Evolutionary conservation across 2,888 invertebrate genomes (phyloP).

Genomic region (Clusia tigrina): DNA sequence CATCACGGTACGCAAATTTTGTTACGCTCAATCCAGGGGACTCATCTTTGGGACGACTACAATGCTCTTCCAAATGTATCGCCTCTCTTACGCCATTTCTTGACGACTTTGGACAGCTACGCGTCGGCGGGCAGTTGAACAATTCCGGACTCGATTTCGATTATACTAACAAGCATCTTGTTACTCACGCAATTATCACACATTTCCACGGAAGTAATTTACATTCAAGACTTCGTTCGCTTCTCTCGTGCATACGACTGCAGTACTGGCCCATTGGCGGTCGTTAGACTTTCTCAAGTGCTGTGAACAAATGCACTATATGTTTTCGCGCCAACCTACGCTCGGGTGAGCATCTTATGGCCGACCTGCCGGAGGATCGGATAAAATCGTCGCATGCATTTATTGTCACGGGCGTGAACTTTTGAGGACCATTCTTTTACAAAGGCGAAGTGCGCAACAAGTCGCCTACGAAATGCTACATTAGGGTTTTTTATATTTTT

Average conservation of each 20-base stretch:
- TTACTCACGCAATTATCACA: constrained; percentile 9
- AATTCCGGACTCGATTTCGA: constrained; percentile 22
- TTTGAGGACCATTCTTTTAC: constrained; percentile 26
- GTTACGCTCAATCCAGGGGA: background rate
- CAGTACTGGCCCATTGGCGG: constrained; percentile 33
- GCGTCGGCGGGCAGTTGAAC: constrained; percentile 24
- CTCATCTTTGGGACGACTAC: constrained; percentile 10
- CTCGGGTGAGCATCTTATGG: constrained; percentile 25
- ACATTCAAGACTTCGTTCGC: constrained; percentile 23
- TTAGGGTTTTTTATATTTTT: constrained; percentile 23
- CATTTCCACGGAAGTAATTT: constrained; percentile 12
- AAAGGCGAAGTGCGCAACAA: constrained; percentile 12
- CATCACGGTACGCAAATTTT: constrained; percentile 6
- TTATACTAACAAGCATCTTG: constrained; percentile 26
- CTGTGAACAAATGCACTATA: constrained; percentile 16
- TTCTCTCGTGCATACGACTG: constrained; percentile 23
- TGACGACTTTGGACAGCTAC: constrained; percentile 23
- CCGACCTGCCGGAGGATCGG: constrained; percentile 14
- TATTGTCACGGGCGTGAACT: constrained; percentile 27
- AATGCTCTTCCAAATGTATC: constrained; percentile 17
- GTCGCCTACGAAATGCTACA: constrained; percentile 15
- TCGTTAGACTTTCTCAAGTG: constrained; percentile 14
- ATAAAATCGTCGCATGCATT: constrained; percentile 17
- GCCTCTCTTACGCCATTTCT: constrained; percentile 24
- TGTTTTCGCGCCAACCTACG: constrained; percentile 27